A percentile compares a stretch with the other conserved stretches of the same genome.
Conservation (phyloP, 2,797 vertebrate species). For the Ficedula albicollis region DNA sequence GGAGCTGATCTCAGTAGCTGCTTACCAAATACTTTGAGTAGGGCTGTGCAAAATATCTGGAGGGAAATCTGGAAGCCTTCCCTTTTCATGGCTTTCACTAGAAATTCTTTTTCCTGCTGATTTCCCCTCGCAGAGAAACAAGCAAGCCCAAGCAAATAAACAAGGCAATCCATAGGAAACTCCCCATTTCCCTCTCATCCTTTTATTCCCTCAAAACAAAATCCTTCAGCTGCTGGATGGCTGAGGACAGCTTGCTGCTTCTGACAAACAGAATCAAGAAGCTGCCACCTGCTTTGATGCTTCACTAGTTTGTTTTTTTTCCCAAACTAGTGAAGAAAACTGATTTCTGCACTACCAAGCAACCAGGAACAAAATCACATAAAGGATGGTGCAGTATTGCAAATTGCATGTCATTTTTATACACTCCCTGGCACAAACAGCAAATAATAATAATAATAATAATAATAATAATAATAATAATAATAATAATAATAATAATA, state of each 20-base stretch:
- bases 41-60: not conserved
- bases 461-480: too few relatives aligned
- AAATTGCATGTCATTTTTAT: not conserved
- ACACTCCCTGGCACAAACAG: not conserved
- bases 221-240: not conserved
- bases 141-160: constrained; percentile 26
- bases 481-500: not conserved
- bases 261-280: not conserved
- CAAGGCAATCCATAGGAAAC: constrained; percentile 27
- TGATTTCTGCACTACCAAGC: not conserved
- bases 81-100: constrained; percentile 11
- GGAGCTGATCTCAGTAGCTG: not conserved
- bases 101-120: not conserved
- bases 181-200: constrained; percentile 16
- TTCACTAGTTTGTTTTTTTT: not conserved
- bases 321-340: not conserved
- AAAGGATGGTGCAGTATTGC: not conserved
- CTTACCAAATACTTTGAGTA: not conserved
- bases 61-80: constrained; percentile 5
- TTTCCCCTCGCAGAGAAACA: not conserved
- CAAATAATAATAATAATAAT: not conserved
- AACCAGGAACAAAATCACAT: not conserved
- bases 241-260: not conserved
- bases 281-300: not conserved
- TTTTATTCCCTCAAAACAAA: constrained; percentile 2